phyloP scores from a whole-genome alignment of 2,113 vertebrate species.

The Steatornis caripensis region DNA sequence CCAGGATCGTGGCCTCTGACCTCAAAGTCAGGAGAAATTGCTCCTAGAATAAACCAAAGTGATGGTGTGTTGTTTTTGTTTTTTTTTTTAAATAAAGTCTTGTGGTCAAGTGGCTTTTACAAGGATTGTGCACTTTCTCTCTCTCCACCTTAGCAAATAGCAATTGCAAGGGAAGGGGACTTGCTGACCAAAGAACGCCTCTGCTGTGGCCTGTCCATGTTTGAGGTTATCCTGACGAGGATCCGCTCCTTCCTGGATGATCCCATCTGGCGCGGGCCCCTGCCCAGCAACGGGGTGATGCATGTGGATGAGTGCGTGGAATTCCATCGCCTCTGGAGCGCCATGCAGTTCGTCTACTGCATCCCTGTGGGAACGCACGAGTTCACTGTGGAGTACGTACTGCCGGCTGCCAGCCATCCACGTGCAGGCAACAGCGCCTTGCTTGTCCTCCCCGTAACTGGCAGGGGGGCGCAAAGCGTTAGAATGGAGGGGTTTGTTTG shows the following conservation, averaged over 20 bases:
- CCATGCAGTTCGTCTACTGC: constrained; percentile 92
- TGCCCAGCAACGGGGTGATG: constrained; percentile 89
- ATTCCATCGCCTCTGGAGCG: constrained; percentile 88
- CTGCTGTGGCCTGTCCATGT: constrained; percentile 89
- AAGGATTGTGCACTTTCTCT: not conserved
- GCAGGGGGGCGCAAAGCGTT: not conserved
- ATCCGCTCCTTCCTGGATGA: constrained; percentile 85
- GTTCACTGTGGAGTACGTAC: constrained; percentile 87
- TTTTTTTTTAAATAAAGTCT: not conserved
- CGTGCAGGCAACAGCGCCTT: not conserved
- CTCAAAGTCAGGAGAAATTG: not conserved
- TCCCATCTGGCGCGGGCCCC: constrained; percentile 85
- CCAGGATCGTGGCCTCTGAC: not conserved
- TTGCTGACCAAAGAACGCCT: constrained; percentile 88
- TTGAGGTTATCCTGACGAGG: constrained; percentile 84
- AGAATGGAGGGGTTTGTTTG: not conserved
- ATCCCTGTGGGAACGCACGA: constrained; percentile 87
- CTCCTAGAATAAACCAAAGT: not conserved
- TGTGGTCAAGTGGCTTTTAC: not conserved
- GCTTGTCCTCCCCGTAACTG: not conserved
- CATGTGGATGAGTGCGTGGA: constrained; percentile 89
- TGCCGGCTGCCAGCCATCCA: not conserved
- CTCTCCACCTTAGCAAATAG: constrained; percentile 79
- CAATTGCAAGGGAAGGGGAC: constrained; percentile 85
- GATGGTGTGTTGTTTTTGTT: fast-evolving